A percentile compares a stretch with the other conserved stretches of the same genome.
phyloP scores from a whole-genome alignment of 2,888 invertebrate genomes.

The Glaucopsyche alexis region DNA sequence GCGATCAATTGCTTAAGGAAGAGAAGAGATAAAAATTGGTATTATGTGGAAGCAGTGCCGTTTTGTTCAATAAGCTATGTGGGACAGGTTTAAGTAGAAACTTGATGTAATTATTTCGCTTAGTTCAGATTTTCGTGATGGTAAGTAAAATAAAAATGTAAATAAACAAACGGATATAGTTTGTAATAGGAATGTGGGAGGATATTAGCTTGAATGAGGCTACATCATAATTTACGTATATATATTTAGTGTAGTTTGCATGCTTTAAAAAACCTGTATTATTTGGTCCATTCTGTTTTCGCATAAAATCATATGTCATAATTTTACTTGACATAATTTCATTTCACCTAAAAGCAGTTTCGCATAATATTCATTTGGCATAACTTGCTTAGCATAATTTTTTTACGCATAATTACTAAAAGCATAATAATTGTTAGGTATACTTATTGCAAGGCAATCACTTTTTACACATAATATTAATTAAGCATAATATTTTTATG shows the following conservation, averaged over 20 bases:
- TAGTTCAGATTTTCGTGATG: background rate
- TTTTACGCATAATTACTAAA: too few species aligned
- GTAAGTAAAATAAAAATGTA: background rate
- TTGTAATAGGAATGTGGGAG: background rate
- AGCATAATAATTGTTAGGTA: too few species aligned
- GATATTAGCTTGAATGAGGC: background rate
- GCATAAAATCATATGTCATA: too few species aligned
- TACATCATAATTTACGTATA: background rate
- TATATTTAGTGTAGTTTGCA: slow-evolving; percentile 2
- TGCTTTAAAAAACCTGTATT: background rate
- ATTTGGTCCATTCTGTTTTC: too few species aligned
- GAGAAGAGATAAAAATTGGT: background rate
- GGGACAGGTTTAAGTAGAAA: background rate
- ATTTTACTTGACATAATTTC: too few species aligned
- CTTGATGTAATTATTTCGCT: background rate
- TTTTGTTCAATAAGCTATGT: background rate
- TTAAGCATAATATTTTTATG: too few species aligned
- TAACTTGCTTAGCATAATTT: too few species aligned
- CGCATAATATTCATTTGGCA: too few species aligned
- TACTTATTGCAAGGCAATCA: too few species aligned
- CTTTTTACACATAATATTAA: too few species aligned
- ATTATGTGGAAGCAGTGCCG: background rate
- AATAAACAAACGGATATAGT: background rate
- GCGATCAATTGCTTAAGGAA: too few species aligned
- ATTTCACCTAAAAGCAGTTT: too few species aligned